Conservation (phyloP, 2,888 invertebrate genomes). For the Limnephilus marmoratus region DNA sequence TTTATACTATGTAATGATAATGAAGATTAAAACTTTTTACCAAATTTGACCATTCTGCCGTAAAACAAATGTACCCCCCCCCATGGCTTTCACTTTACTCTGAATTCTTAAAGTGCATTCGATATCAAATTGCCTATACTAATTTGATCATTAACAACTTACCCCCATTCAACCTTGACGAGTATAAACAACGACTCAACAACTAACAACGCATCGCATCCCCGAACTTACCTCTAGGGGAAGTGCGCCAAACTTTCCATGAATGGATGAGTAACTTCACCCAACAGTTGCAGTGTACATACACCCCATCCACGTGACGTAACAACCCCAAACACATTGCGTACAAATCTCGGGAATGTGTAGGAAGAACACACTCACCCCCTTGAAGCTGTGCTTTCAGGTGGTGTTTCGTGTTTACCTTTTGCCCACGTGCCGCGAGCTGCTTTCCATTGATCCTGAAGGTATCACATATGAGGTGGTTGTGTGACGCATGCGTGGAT, state of each 20-base stretch:
- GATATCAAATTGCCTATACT: not conserved
- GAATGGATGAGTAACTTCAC: conserved; percentile 33
- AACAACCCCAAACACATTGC: conserved; percentile 1
- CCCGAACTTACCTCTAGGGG: not conserved
- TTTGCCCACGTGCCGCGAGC: not conserved
- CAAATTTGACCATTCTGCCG: not conserved
- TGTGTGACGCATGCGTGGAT: conserved; percentile 49
- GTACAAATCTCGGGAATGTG: not conserved
- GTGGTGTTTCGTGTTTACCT: not conserved
- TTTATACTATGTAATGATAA: not conserved
- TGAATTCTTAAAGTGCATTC: not conserved
- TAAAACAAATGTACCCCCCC: not conserved
- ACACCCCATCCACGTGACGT: not conserved
- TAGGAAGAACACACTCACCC: not conserved
- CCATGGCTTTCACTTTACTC: not conserved
- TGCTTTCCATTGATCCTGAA: not conserved
- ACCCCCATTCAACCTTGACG: not conserved
- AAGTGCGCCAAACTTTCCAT: conserved; percentile 29
- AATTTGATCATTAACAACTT: not conserved
- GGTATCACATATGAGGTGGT: conserved; percentile 44
- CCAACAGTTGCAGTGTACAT: conserved; percentile 13
- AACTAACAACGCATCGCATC: conserved; percentile 22
- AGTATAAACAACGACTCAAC: not conserved
- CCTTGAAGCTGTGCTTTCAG: not conserved
- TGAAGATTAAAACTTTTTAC: not conserved